Percentiles rank a stretch among this genome's conserved stretches.
phyloP scores from a whole-genome alignment of 1,140 invertebrate genomes.

The Melipona quadrifasciata region DNA sequence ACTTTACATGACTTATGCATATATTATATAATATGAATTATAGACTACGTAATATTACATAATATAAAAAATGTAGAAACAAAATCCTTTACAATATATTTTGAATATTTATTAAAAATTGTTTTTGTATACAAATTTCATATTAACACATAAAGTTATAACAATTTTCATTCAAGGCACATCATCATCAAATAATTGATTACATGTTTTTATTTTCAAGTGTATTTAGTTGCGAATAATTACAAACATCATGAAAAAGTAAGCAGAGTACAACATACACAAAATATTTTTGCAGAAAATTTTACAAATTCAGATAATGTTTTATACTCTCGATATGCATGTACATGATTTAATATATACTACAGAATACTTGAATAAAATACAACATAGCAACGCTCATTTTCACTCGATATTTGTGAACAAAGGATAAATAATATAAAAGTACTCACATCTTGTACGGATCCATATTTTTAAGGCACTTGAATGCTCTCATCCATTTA shows the following conservation, averaged over 20 bases:
- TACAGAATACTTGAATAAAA: conserved; percentile 2
- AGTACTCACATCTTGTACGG: neutral
- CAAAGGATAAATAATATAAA: neutral
- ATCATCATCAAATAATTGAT: neutral
- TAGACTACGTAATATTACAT: no score
- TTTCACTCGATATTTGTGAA: neutral
- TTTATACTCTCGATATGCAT: neutral
- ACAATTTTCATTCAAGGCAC: conserved; percentile 45
- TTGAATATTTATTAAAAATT: conserved; percentile 47
- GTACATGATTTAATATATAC: neutral
- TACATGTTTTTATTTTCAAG: conserved; percentile 25
- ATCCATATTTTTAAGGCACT: conserved; percentile 36
- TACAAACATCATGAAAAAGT: conserved; percentile 12
- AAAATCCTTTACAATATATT: neutral
- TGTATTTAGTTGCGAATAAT: conserved; percentile 26
- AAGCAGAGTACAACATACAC: neutral
- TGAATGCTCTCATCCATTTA: conserved; percentile 26
- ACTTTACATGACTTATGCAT: neutral
- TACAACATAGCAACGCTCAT: neutral
- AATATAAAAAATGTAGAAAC: neutral
- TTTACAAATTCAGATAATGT: conserved; percentile 9
- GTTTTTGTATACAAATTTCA: conserved; percentile 52
- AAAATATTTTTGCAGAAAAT: conserved; percentile 9
- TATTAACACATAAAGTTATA: conserved; percentile 45
- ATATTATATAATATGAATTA: neutral